Evolutionary conservation across 2,113 vertebrate genomes (phyloP).

Genomic region (Paramormyrops kingsleyae): DNA sequence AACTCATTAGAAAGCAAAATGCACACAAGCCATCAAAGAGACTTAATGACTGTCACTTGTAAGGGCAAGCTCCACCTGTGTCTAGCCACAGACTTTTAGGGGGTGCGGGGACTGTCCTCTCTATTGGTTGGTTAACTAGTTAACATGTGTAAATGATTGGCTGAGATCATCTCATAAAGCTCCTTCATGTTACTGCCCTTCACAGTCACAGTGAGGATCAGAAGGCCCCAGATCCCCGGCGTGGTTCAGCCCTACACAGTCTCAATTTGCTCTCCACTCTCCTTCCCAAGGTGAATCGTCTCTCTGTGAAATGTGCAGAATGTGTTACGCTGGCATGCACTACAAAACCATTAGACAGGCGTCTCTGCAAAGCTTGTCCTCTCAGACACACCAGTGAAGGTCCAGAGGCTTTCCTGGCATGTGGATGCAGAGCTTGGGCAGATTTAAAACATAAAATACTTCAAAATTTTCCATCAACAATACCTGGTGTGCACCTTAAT

Average conservation of each 20-base stretch:
- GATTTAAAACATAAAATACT: not conserved
- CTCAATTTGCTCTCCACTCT: not conserved
- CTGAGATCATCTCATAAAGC: not conserved
- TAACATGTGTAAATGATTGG: not conserved
- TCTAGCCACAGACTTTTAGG: not conserved
- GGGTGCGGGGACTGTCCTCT: not conserved
- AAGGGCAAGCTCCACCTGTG: not conserved
- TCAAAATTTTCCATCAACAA: not conserved
- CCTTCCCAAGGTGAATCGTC: not conserved
- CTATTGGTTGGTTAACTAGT: not conserved
- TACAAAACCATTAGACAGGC: not conserved
- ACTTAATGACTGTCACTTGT: not conserved
- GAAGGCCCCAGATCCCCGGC: not conserved
- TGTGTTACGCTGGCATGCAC: not conserved
- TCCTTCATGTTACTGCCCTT: not conserved
- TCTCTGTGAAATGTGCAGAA: not conserved
- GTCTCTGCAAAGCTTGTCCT: not conserved
- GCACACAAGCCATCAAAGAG: not conserved
- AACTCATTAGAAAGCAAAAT: not conserved
- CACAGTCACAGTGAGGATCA: not conserved
- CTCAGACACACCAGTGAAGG: not conserved
- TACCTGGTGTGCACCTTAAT: not conserved
- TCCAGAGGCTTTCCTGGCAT: not conserved
- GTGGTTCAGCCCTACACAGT: not conserved
- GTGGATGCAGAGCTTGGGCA: not conserved